Base-by-base conservation (phyloP, 1,140 invertebrate species). In the Cyclina sinensis region DNA sequence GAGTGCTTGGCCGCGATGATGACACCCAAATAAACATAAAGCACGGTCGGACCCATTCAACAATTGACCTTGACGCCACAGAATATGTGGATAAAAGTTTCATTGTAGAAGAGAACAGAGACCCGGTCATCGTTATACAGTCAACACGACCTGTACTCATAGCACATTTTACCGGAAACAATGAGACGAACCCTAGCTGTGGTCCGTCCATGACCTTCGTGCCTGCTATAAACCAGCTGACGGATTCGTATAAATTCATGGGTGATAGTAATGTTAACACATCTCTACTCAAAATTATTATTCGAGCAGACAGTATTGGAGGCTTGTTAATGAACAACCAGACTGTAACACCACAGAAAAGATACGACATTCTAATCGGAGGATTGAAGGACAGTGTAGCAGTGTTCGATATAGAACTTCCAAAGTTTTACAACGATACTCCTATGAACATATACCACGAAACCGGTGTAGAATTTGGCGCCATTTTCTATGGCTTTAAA, bases 401-500 rank as follows among this genome's bases (percentile, higher is more conserved):
- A 9, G 80, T 83, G 0, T 65, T 83, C 27, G 59, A 65, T 7
- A 35, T 65, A 3, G 39, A 65, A 43, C 27, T 68, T 0, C 24
- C 80, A 24, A 43, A 37, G 14, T 30, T 32, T 14, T 11, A n/a
- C 27, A 37, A 48, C 27, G 62, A 68, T 24, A 46, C 39, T 7
- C 70, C 39, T 27, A n/a, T 83, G 3, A 65, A 27, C 27, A 37
- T 83, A 0, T 43, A 21, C 24, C 80, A 83, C 21, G n/a, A 16
- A 0, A 27, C n/a, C 3, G 59, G 27, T 16, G 27, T 83, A 21
- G 54, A 68, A 18, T 83, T 83, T 68, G 80, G 80, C 27, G 80
- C 80, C n/a, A 48, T 83, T 68, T 65, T 83, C 35, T 83, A 83
- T 68, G 80, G 80, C 16, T 65, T 62, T 12, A 48, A 65, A 7